These are phyloP conservation scores for Stigmatopora argus DNA, from an alignment of 2,113 vertebrate genomes.

Conservation along the genomic window DNA sequence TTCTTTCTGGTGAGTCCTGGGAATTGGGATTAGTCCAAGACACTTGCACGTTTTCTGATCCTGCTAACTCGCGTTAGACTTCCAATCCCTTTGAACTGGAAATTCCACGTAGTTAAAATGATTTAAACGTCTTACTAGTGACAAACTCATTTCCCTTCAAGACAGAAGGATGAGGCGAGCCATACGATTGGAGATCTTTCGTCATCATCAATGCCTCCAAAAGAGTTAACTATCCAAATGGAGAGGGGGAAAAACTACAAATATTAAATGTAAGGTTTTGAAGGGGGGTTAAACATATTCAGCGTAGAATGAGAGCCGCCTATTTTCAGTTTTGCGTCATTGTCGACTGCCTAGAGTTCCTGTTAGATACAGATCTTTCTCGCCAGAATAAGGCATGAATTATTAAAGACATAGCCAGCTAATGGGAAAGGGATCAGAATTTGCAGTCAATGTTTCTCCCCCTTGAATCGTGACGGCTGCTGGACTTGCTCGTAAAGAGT, in stretches of 20 bases:
- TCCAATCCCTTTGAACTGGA: too few species aligned
- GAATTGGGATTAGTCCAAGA: conserved; percentile 59
- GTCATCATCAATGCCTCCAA: too few species aligned
- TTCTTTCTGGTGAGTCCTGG: conserved; percentile 53
- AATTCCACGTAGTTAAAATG: too few species aligned
- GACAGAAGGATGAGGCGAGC: too few species aligned
- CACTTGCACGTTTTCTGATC: conserved; percentile 41
- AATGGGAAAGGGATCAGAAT: neutral
- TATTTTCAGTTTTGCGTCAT: conserved; percentile 39
- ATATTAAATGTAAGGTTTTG: conserved; percentile 31
- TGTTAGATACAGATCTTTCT: conserved; percentile 9
- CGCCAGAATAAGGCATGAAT: neutral
- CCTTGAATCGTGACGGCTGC: neutral
- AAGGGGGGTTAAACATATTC: conserved; percentile 43
- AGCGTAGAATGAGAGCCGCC: neutral
- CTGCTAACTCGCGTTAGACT: conserved; percentile 12
- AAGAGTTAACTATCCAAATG: conserved; percentile 19
- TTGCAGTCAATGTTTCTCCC: neutral
- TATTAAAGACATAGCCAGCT: neutral
- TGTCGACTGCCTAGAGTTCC: conserved; percentile 31
- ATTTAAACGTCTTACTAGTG: too few species aligned
- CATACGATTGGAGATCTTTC: too few species aligned
- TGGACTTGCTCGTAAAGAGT: neutral
- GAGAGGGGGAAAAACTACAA: conserved; percentile 22
- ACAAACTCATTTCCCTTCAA: too few species aligned